Percentiles rank a stretch among this genome's conserved stretches.
phyloP scores from a whole-genome alignment of 2,113 vertebrate genomes.

The Lophotis ruficrista region DNA sequence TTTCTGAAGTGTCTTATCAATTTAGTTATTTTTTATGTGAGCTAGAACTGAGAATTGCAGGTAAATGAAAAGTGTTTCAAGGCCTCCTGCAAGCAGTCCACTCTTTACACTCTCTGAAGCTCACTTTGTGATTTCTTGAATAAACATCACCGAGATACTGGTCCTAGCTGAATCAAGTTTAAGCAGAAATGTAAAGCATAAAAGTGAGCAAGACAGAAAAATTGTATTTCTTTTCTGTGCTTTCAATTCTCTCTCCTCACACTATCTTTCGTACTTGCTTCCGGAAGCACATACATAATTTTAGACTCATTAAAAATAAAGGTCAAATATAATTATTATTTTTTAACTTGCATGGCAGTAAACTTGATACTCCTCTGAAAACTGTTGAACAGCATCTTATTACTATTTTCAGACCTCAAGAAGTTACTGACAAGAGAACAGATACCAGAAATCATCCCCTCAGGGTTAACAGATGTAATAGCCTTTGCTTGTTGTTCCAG shows the following conservation, averaged over 20 bases:
- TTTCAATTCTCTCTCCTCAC: background rate
- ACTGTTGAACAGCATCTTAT: background rate
- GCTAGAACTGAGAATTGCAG: background rate
- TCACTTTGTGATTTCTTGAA: background rate
- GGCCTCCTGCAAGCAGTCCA: background rate
- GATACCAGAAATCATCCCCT: background rate
- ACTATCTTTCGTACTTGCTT: background rate
- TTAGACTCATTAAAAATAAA: background rate
- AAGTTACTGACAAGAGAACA: background rate
- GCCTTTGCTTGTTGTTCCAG: conserved; percentile 26
- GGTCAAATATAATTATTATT: background rate
- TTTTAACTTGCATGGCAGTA: background rate
- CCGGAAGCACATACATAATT: background rate
- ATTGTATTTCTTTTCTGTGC: background rate
- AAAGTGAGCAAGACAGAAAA: background rate
- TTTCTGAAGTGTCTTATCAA: background rate
- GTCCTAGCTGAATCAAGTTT: background rate
- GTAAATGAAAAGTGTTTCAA: background rate
- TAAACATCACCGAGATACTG: background rate
- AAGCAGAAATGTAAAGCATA: background rate
- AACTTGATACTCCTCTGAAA: background rate
- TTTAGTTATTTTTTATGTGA: background rate
- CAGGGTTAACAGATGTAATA: conserved; percentile 19
- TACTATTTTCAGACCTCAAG: background rate
- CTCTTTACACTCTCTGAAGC: background rate